phyloP scores from a whole-genome alignment of 2,797 vertebrate species.

The Dallia pectoralis region DNA sequence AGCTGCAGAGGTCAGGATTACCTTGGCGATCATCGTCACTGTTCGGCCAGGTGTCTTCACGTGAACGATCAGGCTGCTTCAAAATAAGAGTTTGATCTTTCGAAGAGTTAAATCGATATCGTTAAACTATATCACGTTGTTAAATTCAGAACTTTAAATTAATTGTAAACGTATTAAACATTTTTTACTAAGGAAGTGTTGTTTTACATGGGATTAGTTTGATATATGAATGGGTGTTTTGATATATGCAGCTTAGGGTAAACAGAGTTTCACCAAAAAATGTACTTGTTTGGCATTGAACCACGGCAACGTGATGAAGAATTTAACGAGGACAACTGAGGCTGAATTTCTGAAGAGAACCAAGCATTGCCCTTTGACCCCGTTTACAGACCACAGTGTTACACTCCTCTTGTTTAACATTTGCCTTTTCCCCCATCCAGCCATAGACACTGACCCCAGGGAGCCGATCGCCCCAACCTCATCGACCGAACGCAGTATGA shows the following conservation, averaged over 20 bases:
- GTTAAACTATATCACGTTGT: neutral
- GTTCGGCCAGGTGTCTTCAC: neutral
- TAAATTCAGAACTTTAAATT: neutral
- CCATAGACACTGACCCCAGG: neutral
- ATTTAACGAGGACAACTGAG: neutral
- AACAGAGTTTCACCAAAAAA: no score
- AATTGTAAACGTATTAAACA: neutral
- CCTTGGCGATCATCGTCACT: neutral
- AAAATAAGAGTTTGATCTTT: neutral
- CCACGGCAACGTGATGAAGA: neutral
- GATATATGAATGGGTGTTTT: no score
- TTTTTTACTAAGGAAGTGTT: neutral
- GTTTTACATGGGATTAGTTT: neutral
- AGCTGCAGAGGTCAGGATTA: conserved; percentile 75
- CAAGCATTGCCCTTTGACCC: neutral
- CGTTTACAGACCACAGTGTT: neutral
- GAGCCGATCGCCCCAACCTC: conserved; percentile 22
- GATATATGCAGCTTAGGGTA: no score
- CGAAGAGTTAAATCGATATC: neutral
- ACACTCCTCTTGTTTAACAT: neutral
- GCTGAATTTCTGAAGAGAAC: neutral
- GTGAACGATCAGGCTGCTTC: neutral
- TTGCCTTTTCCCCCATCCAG: neutral
- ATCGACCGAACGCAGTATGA: conserved; percentile 35
- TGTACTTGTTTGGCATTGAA: neutral